A percentile compares a stretch with the other conserved stretches of the same genome.
Evolutionary conservation across 2,888 invertebrate species (phyloP).

Genomic region (Merodon equestris): DNA sequence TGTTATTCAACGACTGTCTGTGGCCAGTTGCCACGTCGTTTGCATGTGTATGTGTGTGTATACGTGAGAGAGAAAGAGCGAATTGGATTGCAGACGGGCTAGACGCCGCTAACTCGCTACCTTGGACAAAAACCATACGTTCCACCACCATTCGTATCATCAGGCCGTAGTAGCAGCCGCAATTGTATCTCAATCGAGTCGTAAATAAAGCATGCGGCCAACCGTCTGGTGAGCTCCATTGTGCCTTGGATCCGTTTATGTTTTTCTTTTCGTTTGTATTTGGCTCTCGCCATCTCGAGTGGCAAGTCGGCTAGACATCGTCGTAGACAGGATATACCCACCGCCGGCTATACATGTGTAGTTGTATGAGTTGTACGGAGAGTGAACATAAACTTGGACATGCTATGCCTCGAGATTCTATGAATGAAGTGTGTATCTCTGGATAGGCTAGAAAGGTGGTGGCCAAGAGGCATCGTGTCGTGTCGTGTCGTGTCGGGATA

Average conservation of each 20-base stretch:
- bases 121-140: slow-evolving; percentile 59
- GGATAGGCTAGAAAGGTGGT: slow-evolving; percentile 1
- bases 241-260: neutral
- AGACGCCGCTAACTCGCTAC: slow-evolving; percentile 51
- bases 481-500: slow-evolving; percentile 16
- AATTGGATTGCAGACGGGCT: slow-evolving; percentile 59
- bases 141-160: too few relatives aligned
- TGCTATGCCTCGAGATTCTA: slow-evolving; percentile 52
- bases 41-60: neutral
- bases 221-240: slow-evolving; percentile 45
- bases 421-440: slow-evolving; percentile 59
- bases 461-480: too few relatives aligned
- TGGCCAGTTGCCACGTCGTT: slow-evolving; percentile 23
- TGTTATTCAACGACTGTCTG: slow-evolving; percentile 42
- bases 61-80: slow-evolving; percentile 30
- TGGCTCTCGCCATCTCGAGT: slow-evolving; percentile 60
- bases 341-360: slow-evolving; percentile 20
- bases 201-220: slow-evolving; percentile 38
- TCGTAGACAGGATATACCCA: slow-evolving; percentile 46
- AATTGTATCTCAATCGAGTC: slow-evolving; percentile 49
- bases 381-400: slow-evolving; percentile 3
- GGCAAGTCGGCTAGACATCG: slow-evolving; percentile 63
- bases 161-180: slow-evolving; percentile 38
- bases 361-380: neutral
- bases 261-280: slow-evolving; percentile 42